A percentile compares a stretch with the other conserved stretches of the same genome.
These are phyloP conservation scores for Campoplex capitator DNA, from an alignment of 2,888 invertebrate species.

Conservation along the genomic window DNA sequence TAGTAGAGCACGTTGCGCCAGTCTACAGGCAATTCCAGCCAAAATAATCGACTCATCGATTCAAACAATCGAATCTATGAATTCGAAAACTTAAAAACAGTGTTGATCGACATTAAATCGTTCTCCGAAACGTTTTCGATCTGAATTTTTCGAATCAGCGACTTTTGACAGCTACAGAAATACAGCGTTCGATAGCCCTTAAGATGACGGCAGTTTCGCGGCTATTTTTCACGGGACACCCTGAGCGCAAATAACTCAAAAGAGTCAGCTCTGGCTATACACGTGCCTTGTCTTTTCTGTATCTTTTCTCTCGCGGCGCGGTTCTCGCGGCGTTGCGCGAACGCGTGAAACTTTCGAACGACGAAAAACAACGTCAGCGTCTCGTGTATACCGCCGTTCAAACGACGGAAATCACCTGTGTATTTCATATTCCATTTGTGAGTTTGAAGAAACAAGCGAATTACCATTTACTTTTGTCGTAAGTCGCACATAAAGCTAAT, in stretches of 20 bases:
- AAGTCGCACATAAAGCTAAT: not conserved
- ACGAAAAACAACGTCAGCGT: constrained; percentile 24
- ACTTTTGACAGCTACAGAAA: not conserved
- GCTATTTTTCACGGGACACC: not conserved
- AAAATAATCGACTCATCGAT: not conserved
- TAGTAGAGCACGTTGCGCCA: constrained; percentile 1
- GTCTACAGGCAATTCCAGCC: not conserved
- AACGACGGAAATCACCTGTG: constrained; percentile 55
- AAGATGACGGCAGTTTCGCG: not conserved
- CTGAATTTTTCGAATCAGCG: not conserved
- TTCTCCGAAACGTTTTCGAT: not conserved
- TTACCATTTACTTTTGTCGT: constrained; percentile 26
- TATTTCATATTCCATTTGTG: constrained; percentile 22
- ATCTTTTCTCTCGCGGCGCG: not conserved
- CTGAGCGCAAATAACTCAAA: constrained; percentile 18
- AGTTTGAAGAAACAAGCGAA: not conserved
- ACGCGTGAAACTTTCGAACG: constrained; percentile 63
- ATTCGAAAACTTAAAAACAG: not conserved
- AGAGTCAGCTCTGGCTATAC: constrained; percentile 22
- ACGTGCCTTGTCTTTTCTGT: not conserved
- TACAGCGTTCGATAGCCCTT: not conserved
- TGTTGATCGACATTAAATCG: not conserved
- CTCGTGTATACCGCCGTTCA: constrained; percentile 4
- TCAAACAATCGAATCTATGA: not conserved
- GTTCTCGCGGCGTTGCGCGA: constrained; percentile 1